Base-by-base conservation (phyloP, 2,113 vertebrate species). In the Grallaria varia region DNA sequence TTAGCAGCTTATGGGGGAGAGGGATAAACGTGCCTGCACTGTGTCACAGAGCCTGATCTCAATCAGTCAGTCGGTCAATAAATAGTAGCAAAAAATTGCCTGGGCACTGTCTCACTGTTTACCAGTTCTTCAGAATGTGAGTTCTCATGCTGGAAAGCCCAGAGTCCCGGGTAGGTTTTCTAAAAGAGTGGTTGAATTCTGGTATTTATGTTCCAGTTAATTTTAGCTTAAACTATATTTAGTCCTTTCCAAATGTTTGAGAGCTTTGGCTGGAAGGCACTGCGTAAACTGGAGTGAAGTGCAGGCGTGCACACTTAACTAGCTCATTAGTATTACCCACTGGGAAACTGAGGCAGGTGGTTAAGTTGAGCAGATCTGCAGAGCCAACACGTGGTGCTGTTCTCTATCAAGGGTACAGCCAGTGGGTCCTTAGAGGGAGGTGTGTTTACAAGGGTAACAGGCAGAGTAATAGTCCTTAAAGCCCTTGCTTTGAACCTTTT, bases 261-360 rank as follows among this genome's bases (percentile, higher is more conserved):
- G 72, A 67, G 64, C 35, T 56, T 63, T 90, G 53, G 73, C 80
- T 87, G 68, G 84, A 62, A 94, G 73, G 63, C 9, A 2, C 58
- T 50, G 3, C 53, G 81, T 75, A 71, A 87, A 82, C 81, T 75
- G 62, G 77, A 91, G 49, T 30, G 84, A 62, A 73, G 56, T 31
- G 58, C 52, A 82, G 69, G 69, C 30, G 4, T 14, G 31, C 68
- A n/a, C 21, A 5, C 22, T 60, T 50, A 39, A 35, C 18, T 8
- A 35, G 44, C 69, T 93, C 63, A 6, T 84, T 55, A 25, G 47
- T 27, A 5, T 69, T 52, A 64, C n/a, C 62, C 77, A 30, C 37
- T 75, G 84, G 89, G 93, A 96, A 91, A 95, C 89, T 93, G 94
- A 96, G 95, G 93, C 86, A 91, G 52, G 64, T 55, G 83, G 63